A percentile compares a stretch with the other conserved stretches of the same genome.
Conservation (phyloP, 1,140 invertebrate genomes). For the Melitaea cinxia region DNA sequence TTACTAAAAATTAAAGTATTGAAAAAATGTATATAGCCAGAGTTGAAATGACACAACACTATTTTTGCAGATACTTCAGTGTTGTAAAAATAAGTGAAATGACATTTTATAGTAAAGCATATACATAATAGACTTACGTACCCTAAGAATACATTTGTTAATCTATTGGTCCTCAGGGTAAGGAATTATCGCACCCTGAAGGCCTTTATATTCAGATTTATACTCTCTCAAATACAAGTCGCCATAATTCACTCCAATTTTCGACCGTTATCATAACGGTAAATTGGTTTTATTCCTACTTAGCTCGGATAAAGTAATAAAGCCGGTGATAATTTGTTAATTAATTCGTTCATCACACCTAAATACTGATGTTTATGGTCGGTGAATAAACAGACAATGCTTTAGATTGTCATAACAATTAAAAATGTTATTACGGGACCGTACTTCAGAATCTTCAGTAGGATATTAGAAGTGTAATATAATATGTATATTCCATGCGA, state of each 20-base stretch:
- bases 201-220: slow-evolving; percentile 28
- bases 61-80: no score
- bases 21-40: no score
- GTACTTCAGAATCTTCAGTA: no score
- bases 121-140: slow-evolving; percentile 22
- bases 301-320: neutral
- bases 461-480: no score
- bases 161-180: slow-evolving; percentile 30
- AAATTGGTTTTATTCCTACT: slow-evolving; percentile 18
- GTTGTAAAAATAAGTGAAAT: no score
- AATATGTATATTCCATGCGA: no score
- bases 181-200: slow-evolving; percentile 22
- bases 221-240: slow-evolving; percentile 25
- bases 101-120: neutral
- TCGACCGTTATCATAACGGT: slow-evolving; percentile 21
- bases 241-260: slow-evolving; percentile 24
- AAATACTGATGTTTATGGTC: no score
- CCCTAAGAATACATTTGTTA: slow-evolving; percentile 13
- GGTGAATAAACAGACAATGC: no score
- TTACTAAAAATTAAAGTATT: no score
- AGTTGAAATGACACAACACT: no score
- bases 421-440: no score
- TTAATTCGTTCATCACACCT: neutral
- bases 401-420: no score
- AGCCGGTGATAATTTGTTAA: neutral